phyloP scores from a whole-genome alignment of 35 echinoderm and acorn worm genomes.

The Patiria miniata region DNA sequence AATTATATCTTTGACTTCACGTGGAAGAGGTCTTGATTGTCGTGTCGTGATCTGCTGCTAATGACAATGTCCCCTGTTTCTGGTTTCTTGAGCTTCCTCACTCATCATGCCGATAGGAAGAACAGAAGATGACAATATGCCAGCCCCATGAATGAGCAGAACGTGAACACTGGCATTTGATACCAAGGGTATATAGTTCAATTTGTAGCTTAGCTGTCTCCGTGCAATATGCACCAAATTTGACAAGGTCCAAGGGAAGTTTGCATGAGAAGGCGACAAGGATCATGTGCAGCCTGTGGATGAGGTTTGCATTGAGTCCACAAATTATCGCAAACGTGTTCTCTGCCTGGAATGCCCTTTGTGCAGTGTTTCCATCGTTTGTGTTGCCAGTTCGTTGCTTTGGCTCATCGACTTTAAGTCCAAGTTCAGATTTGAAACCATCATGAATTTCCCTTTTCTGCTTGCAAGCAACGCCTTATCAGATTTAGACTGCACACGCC shows the following conservation, averaged over 20 bases:
- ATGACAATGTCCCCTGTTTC: constrained; percentile 56
- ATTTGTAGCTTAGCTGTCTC: constrained; percentile 49
- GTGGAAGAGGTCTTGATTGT: constrained; percentile 23
- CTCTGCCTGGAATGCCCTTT: constrained; percentile 59
- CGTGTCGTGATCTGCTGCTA: background rate
- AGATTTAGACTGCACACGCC: constrained; percentile 9
- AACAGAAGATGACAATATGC: constrained; percentile 43
- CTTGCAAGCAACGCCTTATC: constrained; percentile 38
- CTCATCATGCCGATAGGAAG: constrained; percentile 64
- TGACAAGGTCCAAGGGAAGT: constrained; percentile 33
- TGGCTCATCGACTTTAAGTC: constrained; percentile 62
- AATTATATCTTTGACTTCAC: constrained; percentile 34
- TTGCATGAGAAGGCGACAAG: constrained; percentile 32
- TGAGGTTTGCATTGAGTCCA: constrained; percentile 47
- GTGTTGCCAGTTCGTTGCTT: constrained; percentile 59
- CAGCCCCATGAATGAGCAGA: constrained; percentile 50
- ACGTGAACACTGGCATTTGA: constrained; percentile 64
- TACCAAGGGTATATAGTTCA: constrained; percentile 61
- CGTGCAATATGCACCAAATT: constrained; percentile 52
- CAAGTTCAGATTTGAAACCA: constrained; percentile 55
- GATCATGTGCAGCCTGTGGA: constrained; percentile 52
- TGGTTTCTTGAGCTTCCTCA: constrained; percentile 60
- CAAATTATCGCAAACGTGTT: constrained; percentile 46
- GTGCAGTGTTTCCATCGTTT: constrained; percentile 64
- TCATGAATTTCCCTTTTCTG: constrained; percentile 52